Percentiles rank a stretch among this genome's conserved stretches.
Evolutionary conservation across 1,140 invertebrate species (phyloP).

Genomic region (Zaprionus tsacasi): DNA sequence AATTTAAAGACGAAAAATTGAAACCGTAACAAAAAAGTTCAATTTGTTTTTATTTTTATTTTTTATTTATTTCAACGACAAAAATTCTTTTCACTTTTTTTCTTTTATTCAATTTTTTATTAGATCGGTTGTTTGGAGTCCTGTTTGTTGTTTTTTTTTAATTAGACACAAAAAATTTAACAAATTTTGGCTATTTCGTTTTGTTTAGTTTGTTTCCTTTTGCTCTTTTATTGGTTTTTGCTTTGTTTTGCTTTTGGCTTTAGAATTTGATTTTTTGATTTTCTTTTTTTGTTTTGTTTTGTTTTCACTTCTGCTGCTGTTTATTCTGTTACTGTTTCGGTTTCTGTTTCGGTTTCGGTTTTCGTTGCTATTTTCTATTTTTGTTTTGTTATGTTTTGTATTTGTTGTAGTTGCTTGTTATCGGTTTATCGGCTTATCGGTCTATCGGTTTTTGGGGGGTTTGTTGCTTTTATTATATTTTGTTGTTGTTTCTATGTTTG

Average conservation of each 20-base stretch:
- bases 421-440: conserved; percentile 41
- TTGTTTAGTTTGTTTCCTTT: conserved; percentile 39
- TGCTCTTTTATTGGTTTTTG: conserved; percentile 41
- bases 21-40: conserved; percentile 66
- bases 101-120: conserved; percentile 29
- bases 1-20: conserved; percentile 72
- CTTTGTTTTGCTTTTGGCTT: conserved; percentile 47
- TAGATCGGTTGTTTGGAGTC: conserved; percentile 13
- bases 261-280: conserved; percentile 52
- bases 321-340: conserved; percentile 24
- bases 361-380: conserved; percentile 59
- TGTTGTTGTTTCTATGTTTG: conserved; percentile 23
- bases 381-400: conserved; percentile 34
- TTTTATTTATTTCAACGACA: conserved; percentile 54
- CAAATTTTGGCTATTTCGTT: conserved; percentile 79
- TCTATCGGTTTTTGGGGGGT: conserved; percentile 34
- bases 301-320: conserved; percentile 6
- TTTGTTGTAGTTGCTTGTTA: conserved; percentile 46
- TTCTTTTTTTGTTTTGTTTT: conserved; percentile 38
- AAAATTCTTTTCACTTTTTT: conserved; percentile 36
- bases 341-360: conserved; percentile 51
- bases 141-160: conserved; percentile 41
- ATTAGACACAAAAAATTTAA: conserved; percentile 76
- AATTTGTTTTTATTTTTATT: conserved; percentile 57
- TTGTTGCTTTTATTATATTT: conserved; percentile 3